Base-by-base conservation (phyloP, 2,888 invertebrate genomes). In the Brassicogethes aeneus region DNA sequence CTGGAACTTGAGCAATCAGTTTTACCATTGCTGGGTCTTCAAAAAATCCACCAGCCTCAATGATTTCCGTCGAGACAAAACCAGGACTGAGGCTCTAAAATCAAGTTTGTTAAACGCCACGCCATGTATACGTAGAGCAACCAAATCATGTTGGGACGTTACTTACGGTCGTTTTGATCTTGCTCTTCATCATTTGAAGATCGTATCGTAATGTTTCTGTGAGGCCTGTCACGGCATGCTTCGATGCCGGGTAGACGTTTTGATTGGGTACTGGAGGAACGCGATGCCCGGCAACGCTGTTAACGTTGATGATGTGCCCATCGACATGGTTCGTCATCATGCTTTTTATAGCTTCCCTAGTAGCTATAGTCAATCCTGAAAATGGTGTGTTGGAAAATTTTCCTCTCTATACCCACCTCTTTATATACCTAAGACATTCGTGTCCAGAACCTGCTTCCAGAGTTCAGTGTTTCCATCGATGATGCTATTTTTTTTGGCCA, bases 61-160 rank as follows among this genome's bases (percentile, higher is more conserved):
- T 44, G 15, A 56, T 53, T 15, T 56, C 56, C 1, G 56, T 54
- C 17, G 41, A 41, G 1, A 55, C 55, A n/a, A 37, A 39, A 2
- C 55, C 56, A 8, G 56, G 56, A 46, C 55, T 56, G 2, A 56
- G 33, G 37, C 55, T 56, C 56, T 56, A 34, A 40, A 53, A 52
- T 39, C 35, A 32, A 41, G 5, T 15, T 31, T 37, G 10, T 23
- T 10, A 7, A 23, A 23, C 23, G 10, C 10, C 10, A 23, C 7
- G 10, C 10, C 23, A 7, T 7, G 23, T 10, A 32, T 32, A 32
- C 5, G 10, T 23, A 7, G 5, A 23, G 5, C 23, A 23, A 23
- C 23, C 23, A 23, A 32, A 23, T 5, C 23, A 23, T 23, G 23
- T 23, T 23, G 5, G 5, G 5, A 23, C 10, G 23, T 23, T 17